Base-by-base conservation (phyloP, 2,888 invertebrate genomes). In the Pyralis farinalis region DNA sequence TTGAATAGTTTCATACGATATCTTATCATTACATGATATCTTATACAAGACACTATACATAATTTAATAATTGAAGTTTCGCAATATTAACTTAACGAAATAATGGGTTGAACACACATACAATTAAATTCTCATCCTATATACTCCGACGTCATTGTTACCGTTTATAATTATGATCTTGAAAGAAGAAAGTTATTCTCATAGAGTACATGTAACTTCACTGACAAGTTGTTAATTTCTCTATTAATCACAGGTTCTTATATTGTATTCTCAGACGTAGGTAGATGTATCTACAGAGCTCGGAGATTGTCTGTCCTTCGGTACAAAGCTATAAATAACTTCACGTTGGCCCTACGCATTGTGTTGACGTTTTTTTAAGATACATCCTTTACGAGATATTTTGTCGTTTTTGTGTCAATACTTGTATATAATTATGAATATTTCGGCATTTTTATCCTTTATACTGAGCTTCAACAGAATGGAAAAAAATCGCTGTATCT, bases 291-390 rank as follows among this genome's bases (percentile, higher is more conserved):
- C 16, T 28, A 16, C 41, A 37, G 48, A 49, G 49, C 56, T 56
- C 60, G 63, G 86, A 66, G 87, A 86, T 80, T 86, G 86, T 82
- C 48, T 75, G 86, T 83, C 86, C 87, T 87, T 87, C 82, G 56
- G 51, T 35, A 40, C 51, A 47, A 53, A 49, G 58, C 60, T 74
- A 77, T 79, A 79, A 83, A 81, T 81, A 83, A 65, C 69, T 64
- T 66, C 63, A 58, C 51, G 61, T 53, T 52, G 57, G 62, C 63
- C 67, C 69, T 74, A 65, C 56, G 63, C 58, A 58, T 66, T 63
- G 65, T 71, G 50, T 49, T 57, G 59, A 63, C 62, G 66, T 63
- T 61, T 73, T 70, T 70, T 62, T 53, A 47, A 61, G 61, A 57
- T 55, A 54, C 65, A 67, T 67, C 55, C 53, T 55, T 59, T 49